Percentiles rank a stretch among this genome's conserved stretches.
phyloP scores from a whole-genome alignment of 2,797 vertebrate genomes.

The Eutrigla gurnardus region DNA sequence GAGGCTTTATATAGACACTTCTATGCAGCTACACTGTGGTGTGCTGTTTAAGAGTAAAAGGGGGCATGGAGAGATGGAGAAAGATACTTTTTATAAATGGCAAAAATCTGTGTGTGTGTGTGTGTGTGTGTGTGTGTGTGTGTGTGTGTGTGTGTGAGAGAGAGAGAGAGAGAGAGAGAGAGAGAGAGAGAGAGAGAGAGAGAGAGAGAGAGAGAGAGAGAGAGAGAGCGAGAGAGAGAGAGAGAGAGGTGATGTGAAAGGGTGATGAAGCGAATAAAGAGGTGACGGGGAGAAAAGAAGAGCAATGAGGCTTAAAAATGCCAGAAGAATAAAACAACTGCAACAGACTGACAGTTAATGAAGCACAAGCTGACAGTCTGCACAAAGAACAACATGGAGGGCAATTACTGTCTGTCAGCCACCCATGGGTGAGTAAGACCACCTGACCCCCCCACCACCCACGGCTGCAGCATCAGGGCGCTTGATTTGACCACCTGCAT shows the following conservation, averaged over 20 bases:
- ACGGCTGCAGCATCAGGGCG: not conserved
- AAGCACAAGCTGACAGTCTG: conserved; percentile 52
- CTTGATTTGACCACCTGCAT: not conserved
- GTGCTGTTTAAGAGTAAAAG: conserved; percentile 24
- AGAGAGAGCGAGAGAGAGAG: not conserved
- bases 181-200: not conserved
- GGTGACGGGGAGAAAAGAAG: conserved; percentile 19
- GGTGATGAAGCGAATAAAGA: conserved; percentile 4
- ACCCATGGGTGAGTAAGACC: conserved; percentile 80
- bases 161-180: not conserved
- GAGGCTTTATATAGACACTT: conserved; percentile 66
- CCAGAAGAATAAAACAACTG: not conserved
- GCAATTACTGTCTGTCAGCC: conserved; percentile 75
- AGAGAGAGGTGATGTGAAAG: conserved; percentile 7
- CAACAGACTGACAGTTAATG: conserved; percentile 37
- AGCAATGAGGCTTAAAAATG: conserved; percentile 7
- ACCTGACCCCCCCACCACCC: conserved; percentile 71
- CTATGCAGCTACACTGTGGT: conserved; percentile 25
- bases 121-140: too few relatives aligned
- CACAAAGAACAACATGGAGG: not conserved
- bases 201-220: not conserved
- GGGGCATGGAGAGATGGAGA: conserved; percentile 7
- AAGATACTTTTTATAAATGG: not conserved
- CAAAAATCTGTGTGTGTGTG: not conserved
- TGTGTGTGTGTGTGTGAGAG: too few relatives aligned